Evolutionary conservation across 2,113 vertebrate species (phyloP).

Genomic region (Xenopus tropicalis): UCB_Xtro_10.0 CM004444.2:49917501-49918000

Average conservation of each 20-base stretch:
- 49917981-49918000: conserved; percentile 16
- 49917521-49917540: too few relatives aligned
- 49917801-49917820: not conserved
- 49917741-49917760: conserved; percentile 22
- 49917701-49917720: not conserved
- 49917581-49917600: too few relatives aligned
- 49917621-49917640: too few relatives aligned
- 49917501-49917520: too few relatives aligned
- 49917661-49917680: not conserved
- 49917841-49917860: conserved; percentile 20
- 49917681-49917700: not conserved
- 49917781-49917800: conserved; percentile 22
- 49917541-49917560: too few relatives aligned
- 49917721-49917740: conserved; percentile 14
- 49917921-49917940: conserved; percentile 19
- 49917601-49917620: too few relatives aligned
- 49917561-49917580: too few relatives aligned
- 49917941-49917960: conserved; percentile 10
- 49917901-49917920: not conserved
- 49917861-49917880: conserved; percentile 24
- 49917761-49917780: conserved; percentile 37
- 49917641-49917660: too few relatives aligned
- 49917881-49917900: conserved; percentile 13
- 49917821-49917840: not conserved
- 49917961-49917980: conserved; percentile 17